Base-by-base conservation (phyloP, 1,140 invertebrate genomes). In the Tetramorium simillimum region DNA sequence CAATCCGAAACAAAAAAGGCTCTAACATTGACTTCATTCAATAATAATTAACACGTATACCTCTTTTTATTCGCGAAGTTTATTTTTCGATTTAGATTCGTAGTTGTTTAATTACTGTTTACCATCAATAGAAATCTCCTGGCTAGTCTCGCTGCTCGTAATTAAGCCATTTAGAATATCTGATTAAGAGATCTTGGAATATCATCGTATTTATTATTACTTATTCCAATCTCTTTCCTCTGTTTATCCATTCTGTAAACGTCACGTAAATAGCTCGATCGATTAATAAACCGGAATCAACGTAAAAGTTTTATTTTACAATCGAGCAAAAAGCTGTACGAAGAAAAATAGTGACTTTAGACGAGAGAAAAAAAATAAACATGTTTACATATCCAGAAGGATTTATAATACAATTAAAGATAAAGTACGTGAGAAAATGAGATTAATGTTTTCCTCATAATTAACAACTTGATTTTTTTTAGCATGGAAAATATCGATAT, bases 1-100 rank as follows among this genome's bases (percentile, higher is more conserved):
- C 43, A 84, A 84, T 75, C 18, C 4, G 53, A 49, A 84, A 84
- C 24, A 75, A 84, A 84, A 84, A 84, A 58, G n/a, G 40, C 28
- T 84, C 53, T 73, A 84, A 75, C 69, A 84, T 49, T 24, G 53
- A 2, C 9, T 21, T 28, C 43, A 70, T 73, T 53, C 28, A 58
- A 40, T 62, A 82, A 63, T 16, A 73, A 43, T 75, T 53, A 73
- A 60, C 28, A 24, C 51, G 12, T n/a, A 46, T 18, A 14, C 60
- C 7, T 33, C n/a, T 43, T 37, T 70, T 69, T 60, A 4, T 43
- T n/a, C 14, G 28, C 2, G 0, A 70, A n/a, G 14, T 49, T 53
- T 51, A 16, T 12, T 46, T 53, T 69, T 33, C 1, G 33, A 53
- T 62, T 49, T 33, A 60, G 40, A 62, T 58, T 73, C 7, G n/a